Evolutionary conservation across 2,113 vertebrate genomes (phyloP).

Genomic region (Oreamnos americanus): DNA sequence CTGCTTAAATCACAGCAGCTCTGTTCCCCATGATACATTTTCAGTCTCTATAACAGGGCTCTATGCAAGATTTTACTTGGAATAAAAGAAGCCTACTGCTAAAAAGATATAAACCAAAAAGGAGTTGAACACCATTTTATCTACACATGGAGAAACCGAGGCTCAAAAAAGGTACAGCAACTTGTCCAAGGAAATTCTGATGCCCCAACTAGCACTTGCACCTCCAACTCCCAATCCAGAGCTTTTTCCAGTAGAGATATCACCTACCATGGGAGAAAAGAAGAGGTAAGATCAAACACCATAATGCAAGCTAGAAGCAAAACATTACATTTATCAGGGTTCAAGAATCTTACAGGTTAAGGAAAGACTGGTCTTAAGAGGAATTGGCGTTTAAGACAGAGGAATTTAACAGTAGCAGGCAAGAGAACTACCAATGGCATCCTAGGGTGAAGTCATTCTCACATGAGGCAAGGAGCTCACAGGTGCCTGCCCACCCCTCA

Average conservation of each 20-base stretch:
- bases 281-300: not conserved
- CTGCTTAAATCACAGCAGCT: not conserved
- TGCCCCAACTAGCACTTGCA: not conserved
- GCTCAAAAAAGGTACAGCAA: not conserved
- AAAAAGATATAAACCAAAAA: constrained; percentile 31
- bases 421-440: not conserved
- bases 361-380: not conserved
- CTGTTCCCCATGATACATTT: not conserved
- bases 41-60: not conserved
- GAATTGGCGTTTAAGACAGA: not conserved
- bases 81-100: not conserved
- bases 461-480: not conserved
- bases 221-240: not conserved
- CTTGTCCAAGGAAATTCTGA: not conserved
- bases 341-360: not conserved
- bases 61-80: not conserved
- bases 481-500: not conserved
- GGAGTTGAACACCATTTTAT: not conserved
- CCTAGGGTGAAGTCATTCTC: not conserved
- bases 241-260: not conserved
- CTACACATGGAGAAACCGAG: not conserved
- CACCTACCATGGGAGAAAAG: not conserved
- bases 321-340: not conserved
- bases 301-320: not conserved
- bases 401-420: not conserved